phyloP scores from a whole-genome alignment of 1,140 invertebrate species.

The Galendromus occidentalis region DNA sequence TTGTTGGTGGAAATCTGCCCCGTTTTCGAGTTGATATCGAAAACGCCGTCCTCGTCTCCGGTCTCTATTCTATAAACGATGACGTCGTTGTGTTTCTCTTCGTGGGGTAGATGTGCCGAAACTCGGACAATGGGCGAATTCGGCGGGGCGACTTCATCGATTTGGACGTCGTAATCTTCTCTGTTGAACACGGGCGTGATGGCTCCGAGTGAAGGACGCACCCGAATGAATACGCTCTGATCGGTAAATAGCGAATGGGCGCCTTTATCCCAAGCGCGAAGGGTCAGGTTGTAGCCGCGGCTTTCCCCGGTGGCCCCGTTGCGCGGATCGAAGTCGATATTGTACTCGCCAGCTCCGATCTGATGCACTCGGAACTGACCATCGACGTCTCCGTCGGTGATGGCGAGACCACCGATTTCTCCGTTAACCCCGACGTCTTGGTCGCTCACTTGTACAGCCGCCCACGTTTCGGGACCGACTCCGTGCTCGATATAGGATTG shows the following conservation, averaged over 20 bases:
- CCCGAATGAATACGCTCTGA: slow-evolving; percentile 29
- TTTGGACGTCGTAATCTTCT: slow-evolving; percentile 62
- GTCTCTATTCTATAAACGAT: slow-evolving; percentile 72
- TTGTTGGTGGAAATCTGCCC: slow-evolving; percentile 67
- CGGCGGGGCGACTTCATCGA: slow-evolving; percentile 66
- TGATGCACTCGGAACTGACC: slow-evolving; percentile 53
- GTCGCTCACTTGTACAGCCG: slow-evolving; percentile 64
- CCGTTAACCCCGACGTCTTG: slow-evolving; percentile 50
- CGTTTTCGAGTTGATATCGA: slow-evolving; percentile 61
- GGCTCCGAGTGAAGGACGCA: slow-evolving; percentile 30
- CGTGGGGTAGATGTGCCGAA: slow-evolving; percentile 61
- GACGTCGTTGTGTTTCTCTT: slow-evolving; percentile 49
- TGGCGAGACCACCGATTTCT: slow-evolving; percentile 55
- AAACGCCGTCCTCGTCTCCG: slow-evolving; percentile 72
- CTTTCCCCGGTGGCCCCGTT: slow-evolving; percentile 48
- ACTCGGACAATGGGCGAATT: slow-evolving; percentile 67
- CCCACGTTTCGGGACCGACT: slow-evolving; percentile 60
- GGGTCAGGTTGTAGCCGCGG: slow-evolving; percentile 60
- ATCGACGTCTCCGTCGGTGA: slow-evolving; percentile 65
- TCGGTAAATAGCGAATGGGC: slow-evolving; percentile 38
- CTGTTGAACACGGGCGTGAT: slow-evolving; percentile 54
- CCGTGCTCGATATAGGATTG: slow-evolving; percentile 52
- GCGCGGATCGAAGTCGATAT: slow-evolving; percentile 24
- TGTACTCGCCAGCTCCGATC: slow-evolving; percentile 26
- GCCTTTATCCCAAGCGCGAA: slow-evolving; percentile 62